These are phyloP conservation scores for Creontiades dilutus DNA, from an alignment of 2,888 invertebrate species.

Conservation along the genomic window DNA sequence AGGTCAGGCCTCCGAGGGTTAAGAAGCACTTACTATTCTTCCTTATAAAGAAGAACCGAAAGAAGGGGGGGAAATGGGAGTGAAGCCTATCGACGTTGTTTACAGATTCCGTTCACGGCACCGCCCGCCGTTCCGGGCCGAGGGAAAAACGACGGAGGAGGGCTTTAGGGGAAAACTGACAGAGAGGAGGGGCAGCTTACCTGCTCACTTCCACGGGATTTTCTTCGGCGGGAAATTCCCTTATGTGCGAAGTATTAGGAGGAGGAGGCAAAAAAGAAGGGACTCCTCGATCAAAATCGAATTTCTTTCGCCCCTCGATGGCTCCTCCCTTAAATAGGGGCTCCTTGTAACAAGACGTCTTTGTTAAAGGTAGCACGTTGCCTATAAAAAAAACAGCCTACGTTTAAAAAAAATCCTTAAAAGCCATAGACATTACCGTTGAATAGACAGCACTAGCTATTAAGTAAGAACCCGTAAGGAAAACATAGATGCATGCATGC, in stretches of 20 bases:
- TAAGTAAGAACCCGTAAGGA: too few relatives aligned
- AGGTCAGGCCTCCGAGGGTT: constrained; percentile 5
- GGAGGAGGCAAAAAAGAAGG: neutral
- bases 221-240: constrained; percentile 52
- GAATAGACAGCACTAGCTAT: too few relatives aligned
- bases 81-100: constrained; percentile 61
- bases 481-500: too few relatives aligned
- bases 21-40: constrained; percentile 54
- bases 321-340: neutral
- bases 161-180: neutral
- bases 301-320: neutral
- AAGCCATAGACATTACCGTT: too few relatives aligned
- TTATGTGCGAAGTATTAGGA: constrained; percentile 41
- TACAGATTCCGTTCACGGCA: constrained; percentile 65
- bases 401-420: too few relatives aligned
- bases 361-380: constrained; percentile 45
- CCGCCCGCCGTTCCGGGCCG: neutral
- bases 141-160: neutral
- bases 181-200: constrained; percentile 30
- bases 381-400: too few relatives aligned
- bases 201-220: constrained; percentile 64
- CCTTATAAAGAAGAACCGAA: constrained; percentile 41
- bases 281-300: constrained; percentile 49
- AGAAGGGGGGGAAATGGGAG: neutral
- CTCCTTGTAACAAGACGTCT: constrained; percentile 50